Evolutionary conservation across 2,888 invertebrate species (phyloP).

Genomic region (Eilema caniola): DNA sequence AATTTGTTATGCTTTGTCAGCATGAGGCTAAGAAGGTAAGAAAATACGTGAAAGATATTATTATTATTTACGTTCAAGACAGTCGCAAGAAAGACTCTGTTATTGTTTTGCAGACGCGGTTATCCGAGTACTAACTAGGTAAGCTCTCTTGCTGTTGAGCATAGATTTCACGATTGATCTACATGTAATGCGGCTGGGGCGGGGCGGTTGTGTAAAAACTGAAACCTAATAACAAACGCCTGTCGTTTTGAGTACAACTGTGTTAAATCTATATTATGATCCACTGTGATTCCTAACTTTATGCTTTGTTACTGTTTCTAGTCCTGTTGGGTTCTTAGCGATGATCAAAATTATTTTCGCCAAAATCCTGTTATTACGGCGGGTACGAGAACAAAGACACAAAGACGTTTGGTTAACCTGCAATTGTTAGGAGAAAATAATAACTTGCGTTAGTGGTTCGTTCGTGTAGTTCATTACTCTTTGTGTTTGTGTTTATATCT

Average conservation of each 20-base stretch:
- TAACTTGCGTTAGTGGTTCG: background rate
- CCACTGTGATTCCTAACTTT: background rate
- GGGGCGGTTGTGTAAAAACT: background rate
- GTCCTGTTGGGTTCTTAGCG: background rate
- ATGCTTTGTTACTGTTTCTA: no score
- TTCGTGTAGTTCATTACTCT: background rate
- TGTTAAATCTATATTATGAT: background rate
- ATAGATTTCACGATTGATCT: background rate
- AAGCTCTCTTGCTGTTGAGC: background rate
- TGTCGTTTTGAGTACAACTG: background rate
- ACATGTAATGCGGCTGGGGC: background rate
- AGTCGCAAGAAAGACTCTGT: background rate
- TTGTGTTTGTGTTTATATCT: background rate
- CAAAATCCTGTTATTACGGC: background rate
- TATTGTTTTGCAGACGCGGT: background rate
- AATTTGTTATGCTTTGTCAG: slow-evolving; percentile 59
- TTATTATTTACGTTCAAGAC: background rate
- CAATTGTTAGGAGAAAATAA: background rate
- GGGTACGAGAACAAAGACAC: background rate
- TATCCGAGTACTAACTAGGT: background rate
- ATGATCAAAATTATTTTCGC: background rate
- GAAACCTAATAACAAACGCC: background rate
- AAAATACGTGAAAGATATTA: background rate
- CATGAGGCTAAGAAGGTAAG: background rate
- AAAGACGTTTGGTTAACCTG: background rate